Percentiles rank a stretch among this genome's conserved stretches.
Evolutionary conservation across 2,797 vertebrate species (phyloP).

Genomic region (Lacerta agilis): DNA sequence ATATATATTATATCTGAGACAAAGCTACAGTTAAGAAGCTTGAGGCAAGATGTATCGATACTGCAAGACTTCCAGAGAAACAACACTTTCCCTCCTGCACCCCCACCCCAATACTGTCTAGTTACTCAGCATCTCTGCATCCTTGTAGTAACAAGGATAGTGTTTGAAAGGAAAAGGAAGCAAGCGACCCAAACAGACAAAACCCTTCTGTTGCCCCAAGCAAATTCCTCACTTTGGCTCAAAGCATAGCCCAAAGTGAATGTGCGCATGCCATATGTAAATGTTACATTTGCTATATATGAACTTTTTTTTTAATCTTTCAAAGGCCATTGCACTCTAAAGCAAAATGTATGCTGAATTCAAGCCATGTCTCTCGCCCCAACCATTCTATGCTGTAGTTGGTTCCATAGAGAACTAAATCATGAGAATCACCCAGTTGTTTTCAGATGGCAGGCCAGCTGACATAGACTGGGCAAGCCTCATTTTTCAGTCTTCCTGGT

Average conservation of each 20-base stretch:
- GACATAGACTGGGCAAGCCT: neutral
- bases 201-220: accelerated
- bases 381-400: neutral
- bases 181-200: neutral
- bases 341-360: neutral
- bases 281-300: neutral
- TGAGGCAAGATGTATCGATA: neutral
- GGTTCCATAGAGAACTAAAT: neutral
- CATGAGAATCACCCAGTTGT: neutral
- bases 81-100: too few relatives aligned
- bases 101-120: too few relatives aligned
- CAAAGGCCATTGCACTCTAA: neutral
- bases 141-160: accelerated
- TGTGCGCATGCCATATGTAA: neutral
- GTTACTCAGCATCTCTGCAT: neutral
- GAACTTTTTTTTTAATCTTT: neutral
- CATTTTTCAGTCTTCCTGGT: neutral
- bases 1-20: neutral
- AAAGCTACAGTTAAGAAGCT: constrained; percentile 2
- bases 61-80: accelerated
- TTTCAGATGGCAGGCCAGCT: neutral
- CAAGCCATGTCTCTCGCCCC: neutral
- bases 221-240: neutral
- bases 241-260: neutral
- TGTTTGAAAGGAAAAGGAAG: neutral